phyloP scores from a whole-genome alignment of 2,113 vertebrate species.

The Trogon melanurus region DNA sequence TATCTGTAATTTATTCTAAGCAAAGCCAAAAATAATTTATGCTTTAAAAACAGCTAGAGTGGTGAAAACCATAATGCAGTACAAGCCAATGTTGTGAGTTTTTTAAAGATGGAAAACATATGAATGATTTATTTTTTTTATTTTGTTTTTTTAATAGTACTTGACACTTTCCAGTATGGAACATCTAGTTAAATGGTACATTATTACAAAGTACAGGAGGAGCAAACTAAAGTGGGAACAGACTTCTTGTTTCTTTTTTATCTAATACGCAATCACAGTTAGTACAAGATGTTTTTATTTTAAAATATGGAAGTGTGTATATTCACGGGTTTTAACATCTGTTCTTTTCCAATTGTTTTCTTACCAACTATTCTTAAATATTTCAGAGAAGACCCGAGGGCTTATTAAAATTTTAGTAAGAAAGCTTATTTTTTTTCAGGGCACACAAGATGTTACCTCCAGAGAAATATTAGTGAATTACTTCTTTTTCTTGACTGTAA shows the following conservation, averaged over 20 bases:
- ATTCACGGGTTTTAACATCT: conserved; percentile 70
- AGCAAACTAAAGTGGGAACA: not conserved
- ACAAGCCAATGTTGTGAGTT: not conserved
- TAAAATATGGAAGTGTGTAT: conserved; percentile 37
- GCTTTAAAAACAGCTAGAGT: not conserved
- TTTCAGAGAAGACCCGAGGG: conserved; percentile 25
- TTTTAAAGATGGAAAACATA: not conserved
- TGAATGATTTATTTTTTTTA: not conserved
- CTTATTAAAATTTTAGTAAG: conserved; percentile 59
- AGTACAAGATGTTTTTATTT: not conserved
- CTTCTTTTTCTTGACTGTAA: conserved; percentile 19
- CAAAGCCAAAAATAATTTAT: conserved; percentile 1
- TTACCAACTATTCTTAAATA: conserved; percentile 47
- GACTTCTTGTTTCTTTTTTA: not conserved
- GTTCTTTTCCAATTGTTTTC: conserved; percentile 60
- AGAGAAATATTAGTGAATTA: conserved; percentile 40
- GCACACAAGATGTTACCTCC: not conserved
- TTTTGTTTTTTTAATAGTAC: accelerated
- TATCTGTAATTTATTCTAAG: not conserved
- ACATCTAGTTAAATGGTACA: not conserved
- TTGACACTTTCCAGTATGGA: not conserved
- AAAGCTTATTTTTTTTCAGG: conserved; percentile 12
- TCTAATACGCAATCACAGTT: not conserved
- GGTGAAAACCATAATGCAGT: not conserved
- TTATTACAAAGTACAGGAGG: not conserved